A percentile compares a stretch with the other conserved stretches of the same genome.
These are phyloP conservation scores for Oryctes rhinoceros DNA, from an alignment of 1,140 invertebrate species.

Conservation along the genomic window DNA sequence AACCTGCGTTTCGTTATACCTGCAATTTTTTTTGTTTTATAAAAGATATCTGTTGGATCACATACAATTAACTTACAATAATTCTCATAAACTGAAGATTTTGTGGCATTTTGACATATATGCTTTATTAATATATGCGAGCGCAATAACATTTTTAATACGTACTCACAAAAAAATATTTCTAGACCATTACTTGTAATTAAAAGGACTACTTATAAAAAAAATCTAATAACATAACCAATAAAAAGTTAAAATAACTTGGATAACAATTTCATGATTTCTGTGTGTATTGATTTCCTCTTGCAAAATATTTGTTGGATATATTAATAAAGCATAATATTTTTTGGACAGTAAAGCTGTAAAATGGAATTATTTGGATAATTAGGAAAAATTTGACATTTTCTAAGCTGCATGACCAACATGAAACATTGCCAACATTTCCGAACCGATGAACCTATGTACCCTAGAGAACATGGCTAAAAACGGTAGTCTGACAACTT, in stretches of 20 bases:
- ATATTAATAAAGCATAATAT: constrained; percentile 25
- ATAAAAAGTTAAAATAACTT: not conserved
- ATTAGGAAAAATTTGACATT: not conserved
- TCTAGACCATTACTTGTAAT: not conserved
- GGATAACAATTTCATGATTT: constrained; percentile 10
- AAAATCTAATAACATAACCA: constrained; percentile 24
- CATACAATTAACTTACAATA: constrained; percentile 30
- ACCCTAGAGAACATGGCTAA: too few species aligned
- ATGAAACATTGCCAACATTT: not conserved
- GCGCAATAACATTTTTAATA: constrained; percentile 45
- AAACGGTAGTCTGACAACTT: too few species aligned
- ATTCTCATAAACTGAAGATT: constrained; percentile 38
- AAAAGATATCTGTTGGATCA: not conserved
- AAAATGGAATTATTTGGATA: constrained; percentile 19
- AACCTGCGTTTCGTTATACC: constrained; percentile 42
- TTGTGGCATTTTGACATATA: constrained; percentile 45
- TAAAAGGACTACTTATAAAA: not conserved
- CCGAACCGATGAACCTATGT: not conserved
- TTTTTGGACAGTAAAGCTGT: not conserved
- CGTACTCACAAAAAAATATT: not conserved
- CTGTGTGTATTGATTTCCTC: not conserved
- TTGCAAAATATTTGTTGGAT: not conserved
- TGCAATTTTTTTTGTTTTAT: constrained; percentile 34
- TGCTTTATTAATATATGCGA: constrained; percentile 46
- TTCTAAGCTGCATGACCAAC: not conserved